Base-by-base conservation (phyloP, 37 sponge, comb jelly and placozoan species). In the Eunapius fragilis region DNA sequence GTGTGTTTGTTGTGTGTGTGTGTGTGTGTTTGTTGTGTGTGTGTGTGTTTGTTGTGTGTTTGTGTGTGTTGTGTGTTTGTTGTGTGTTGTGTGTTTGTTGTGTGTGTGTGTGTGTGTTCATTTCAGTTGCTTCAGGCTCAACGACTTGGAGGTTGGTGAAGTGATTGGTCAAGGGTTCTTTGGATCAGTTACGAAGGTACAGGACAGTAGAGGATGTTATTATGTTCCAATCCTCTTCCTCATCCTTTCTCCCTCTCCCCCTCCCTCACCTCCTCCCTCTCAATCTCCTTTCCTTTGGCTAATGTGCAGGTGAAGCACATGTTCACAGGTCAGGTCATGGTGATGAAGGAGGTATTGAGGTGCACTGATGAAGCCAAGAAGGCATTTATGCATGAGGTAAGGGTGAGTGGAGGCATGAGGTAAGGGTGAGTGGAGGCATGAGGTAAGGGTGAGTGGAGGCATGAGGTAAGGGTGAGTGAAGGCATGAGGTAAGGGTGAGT, bases 131-230 rank as follows among this genome's bases (percentile, higher is more conserved):
- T 96, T 96, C 82, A 73, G 92, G 27, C 87, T 86, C 27, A 82
- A 67, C 87, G 97, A 96, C 58, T 87, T 96, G 31, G 88, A 92
- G 72, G 31, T 89, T 32, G 94, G 95, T 0, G 94, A 89, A 30
- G 86, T 88, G n/a, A 77, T 96, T 11, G 97, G 97, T 28, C 35
- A 74, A 9, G 97, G 97, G 10, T 96, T 94, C 84, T 96, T 82
- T 38, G 97, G 97, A 12, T 80, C 92, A 12, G 94, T 96, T 17
- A 77, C 36, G 71, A 89, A 92, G 93, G 96, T 96, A 41, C 25
- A 47, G 10, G 28, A 31, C 27, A 78, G 27, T 58, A 17, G 14
- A 58, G 6, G 22, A 19, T 17, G 22, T 58, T 12, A 17, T 12
- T 58, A 41, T 3, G 6, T 9, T 13, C 58, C 47, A 45, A 45